These are phyloP conservation scores for Meda fulgida DNA, from an alignment of 2,797 vertebrate genomes.

Conservation along the genomic window DNA sequence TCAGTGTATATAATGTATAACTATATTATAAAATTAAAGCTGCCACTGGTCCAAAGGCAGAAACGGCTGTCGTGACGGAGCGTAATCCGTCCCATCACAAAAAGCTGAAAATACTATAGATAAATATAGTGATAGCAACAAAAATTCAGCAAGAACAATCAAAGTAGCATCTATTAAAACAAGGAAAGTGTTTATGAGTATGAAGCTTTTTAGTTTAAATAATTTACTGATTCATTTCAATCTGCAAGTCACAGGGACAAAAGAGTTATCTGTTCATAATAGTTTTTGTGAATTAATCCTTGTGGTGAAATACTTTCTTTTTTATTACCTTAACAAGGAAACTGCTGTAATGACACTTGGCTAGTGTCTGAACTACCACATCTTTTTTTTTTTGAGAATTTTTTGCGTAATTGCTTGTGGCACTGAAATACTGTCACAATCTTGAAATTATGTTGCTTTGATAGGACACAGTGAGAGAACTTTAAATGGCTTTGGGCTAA, in stretches of 20 bases:
- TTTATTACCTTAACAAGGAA: constrained; percentile 11
- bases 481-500: constrained; percentile 13
- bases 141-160: neutral
- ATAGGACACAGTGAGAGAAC: neutral
- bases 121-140: too few species aligned
- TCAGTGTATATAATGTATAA: too few species aligned
- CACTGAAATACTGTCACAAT: constrained; percentile 26
- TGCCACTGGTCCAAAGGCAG: too few species aligned
- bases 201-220: neutral
- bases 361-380: neutral
- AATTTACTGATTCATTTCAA: neutral
- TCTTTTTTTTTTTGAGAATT: neutral
- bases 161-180: neutral
- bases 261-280: constrained; percentile 3
- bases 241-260: neutral
- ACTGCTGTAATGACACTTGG: constrained; percentile 19
- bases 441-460: constrained; percentile 5
- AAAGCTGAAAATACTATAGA: too few species aligned
- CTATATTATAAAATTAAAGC: too few species aligned
- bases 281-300: neutral
- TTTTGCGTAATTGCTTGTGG: neutral
- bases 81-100: too few species aligned
- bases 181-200: neutral
- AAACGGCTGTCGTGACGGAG: too few species aligned
- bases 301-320: neutral